phyloP scores from a whole-genome alignment of 1,140 invertebrate genomes.

The Camponotus vicinus region DNA sequence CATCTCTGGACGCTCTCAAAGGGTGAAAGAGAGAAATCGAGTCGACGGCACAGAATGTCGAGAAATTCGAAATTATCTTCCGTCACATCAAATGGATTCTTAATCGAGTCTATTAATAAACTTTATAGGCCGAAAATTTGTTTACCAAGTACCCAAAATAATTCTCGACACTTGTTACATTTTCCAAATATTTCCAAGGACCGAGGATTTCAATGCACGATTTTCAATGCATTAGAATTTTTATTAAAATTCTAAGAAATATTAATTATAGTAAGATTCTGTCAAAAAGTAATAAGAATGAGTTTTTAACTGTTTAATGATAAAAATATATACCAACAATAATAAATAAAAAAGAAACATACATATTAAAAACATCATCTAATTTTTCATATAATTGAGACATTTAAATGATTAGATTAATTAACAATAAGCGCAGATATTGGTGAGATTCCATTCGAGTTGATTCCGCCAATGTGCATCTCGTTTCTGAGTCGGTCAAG shows the following conservation, averaged over 20 bases:
- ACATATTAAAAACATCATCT: neutral
- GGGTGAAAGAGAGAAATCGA: neutral
- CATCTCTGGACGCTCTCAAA: neutral
- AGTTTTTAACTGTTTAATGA: neutral
- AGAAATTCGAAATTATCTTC: constrained; percentile 55
- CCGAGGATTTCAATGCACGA: neutral
- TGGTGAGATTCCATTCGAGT: neutral
- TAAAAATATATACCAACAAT: neutral
- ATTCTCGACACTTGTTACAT: neutral
- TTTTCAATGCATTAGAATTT: constrained; percentile 21
- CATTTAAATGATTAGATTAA: neutral
- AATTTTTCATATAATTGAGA: constrained; percentile 4
- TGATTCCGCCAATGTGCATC: neutral
- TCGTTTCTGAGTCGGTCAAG: constrained; percentile 43
- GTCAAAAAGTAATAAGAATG: neutral
- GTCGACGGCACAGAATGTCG: constrained; percentile 11
- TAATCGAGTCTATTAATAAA: constrained; percentile 49
- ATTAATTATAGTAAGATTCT: neutral
- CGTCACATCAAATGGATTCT: constrained; percentile 25
- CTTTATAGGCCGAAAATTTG: neutral
- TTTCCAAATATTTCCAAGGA: neutral
- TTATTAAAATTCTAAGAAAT: neutral
- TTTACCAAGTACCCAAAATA: constrained; percentile 11
- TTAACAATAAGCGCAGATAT: neutral
- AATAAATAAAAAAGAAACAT: neutral